Conservation (phyloP, 2,113 vertebrate genomes). For the Epinephelus moara region DNA sequence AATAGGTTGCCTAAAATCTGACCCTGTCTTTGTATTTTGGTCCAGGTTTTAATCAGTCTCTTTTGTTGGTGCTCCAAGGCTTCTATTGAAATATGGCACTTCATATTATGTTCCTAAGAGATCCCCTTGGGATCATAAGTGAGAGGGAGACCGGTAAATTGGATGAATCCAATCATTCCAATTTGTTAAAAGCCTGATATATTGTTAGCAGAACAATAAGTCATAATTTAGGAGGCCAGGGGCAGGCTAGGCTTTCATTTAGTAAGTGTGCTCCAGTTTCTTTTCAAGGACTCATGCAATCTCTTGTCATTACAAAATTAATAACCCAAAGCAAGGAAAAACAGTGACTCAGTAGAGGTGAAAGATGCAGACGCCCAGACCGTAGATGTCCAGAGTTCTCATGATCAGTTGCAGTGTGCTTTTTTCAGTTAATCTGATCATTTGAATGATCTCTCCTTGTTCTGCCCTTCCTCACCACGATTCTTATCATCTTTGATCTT, state of each 20-base stretch:
- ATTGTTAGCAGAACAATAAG: slow-evolving; percentile 80
- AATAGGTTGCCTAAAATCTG: slow-evolving; percentile 44
- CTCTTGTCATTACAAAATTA: slow-evolving; percentile 76
- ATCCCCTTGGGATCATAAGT: slow-evolving; percentile 66
- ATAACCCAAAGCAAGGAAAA: slow-evolving; percentile 65
- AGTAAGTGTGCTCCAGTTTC: slow-evolving; percentile 66
- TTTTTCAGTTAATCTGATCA: slow-evolving; percentile 65
- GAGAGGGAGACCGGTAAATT: slow-evolving; percentile 66
- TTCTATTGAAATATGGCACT: slow-evolving; percentile 75
- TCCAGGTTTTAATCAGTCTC: slow-evolving; percentile 76
- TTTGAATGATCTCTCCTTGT: slow-evolving; percentile 55
- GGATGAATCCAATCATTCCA: slow-evolving; percentile 76
- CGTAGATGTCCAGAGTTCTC: slow-evolving; percentile 37
- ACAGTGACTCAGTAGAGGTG: slow-evolving; percentile 32
- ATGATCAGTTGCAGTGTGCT: slow-evolving; percentile 49
- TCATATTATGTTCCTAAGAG: slow-evolving; percentile 66
- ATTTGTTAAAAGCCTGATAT: slow-evolving; percentile 76
- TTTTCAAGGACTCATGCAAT: slow-evolving; percentile 73
- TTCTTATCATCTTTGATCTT: slow-evolving; percentile 60
- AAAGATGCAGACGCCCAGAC: slow-evolving; percentile 46
- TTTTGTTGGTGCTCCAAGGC: slow-evolving; percentile 63
- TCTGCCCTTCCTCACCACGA: slow-evolving; percentile 23
- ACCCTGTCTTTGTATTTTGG: slow-evolving; percentile 53
- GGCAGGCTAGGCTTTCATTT: slow-evolving; percentile 61
- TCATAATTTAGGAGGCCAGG: slow-evolving; percentile 71